Base-by-base conservation (phyloP, 2,113 vertebrate species). In the Thunnus maccoyii region DNA sequence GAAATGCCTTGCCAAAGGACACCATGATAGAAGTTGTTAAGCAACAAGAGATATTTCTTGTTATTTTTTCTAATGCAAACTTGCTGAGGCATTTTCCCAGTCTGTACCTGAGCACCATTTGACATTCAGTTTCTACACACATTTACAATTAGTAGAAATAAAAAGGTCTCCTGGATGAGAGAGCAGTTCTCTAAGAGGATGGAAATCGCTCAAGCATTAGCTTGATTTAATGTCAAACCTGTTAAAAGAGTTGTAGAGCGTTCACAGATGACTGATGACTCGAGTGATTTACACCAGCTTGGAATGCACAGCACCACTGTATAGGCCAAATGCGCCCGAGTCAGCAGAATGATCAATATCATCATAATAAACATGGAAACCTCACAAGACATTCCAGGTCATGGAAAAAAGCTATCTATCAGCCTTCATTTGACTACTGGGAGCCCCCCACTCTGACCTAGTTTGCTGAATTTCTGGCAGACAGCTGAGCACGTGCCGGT, bases 371-470 rank as follows among this genome's bases (percentile, higher is more conserved):
- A 88, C 86, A 84, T 67, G 65, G 67, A 86, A 88, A 78, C 75
- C 64, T 71, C 86, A 86, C 78, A 80, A 62, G 44, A 81, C 68
- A 89, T 71, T 82, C 69, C 72, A 74, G 83, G 25, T 32, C 48
- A 16, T 83, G 81, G 84, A 90, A 93, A 90, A 87, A 89, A 91
- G 52, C 25, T 65, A 87, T 89, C 69, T 85, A 85, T 92, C 89
- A 89, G 76, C 52, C 67, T 78, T 88, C 77, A 88, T 88, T 81
- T 80, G 86, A 86, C 88, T 55, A 65, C 86, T 90, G 86, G 76
- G 82, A 92, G 69, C 55, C 70, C 73, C 88, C 83, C 85, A 79
- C 80, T 70, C 72, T 93, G 91, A 93, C 90, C 91, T 84, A 91
- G 82, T 85, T 92, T 85, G 76, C 78, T 13, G 67, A 78, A 72